Base-by-base conservation (phyloP, 2,113 vertebrate species). In the Dromas ardeola region DNA sequence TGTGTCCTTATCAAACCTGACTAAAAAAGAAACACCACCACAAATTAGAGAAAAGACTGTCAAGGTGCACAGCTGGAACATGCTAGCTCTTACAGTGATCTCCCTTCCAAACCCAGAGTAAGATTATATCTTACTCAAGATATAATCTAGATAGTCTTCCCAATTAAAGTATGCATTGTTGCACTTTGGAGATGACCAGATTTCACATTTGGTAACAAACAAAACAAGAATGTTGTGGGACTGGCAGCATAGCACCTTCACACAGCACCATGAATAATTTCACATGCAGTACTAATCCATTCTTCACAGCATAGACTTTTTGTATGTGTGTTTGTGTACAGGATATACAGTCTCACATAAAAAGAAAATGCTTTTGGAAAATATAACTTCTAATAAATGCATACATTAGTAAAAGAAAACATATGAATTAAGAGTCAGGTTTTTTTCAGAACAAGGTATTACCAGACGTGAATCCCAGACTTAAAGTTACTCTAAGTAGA, bases 1-100 rank as follows among this genome's bases (percentile, higher is more conserved):
- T 62, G 98, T 67, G 99, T 98, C 91, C 99, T 98, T 96, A 99
- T 99, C 95, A 99, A 98, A 94, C 99, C 99, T 96, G 99, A 99
- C 99, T 99, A 92, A 49, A 98, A 96, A 95, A 40, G 56, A 79
- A 92, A 59, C 32, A 15, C 22, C 36, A 14, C 8, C 84, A 63
- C 55, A 14, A 55, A 23, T 97, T 21, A 80, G 79, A 73, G 26
- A 71, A 67, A n/a, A 30, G 34, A 45, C 49, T 50, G 77, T 10
- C 43, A 19, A 23, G 6, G 53, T 73, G 67, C 59, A 27, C 78
- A 53, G 76, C 20, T 84, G 61, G 65, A 58, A 78, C n/a, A 18
- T 2, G 15, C 18, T 49, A 49, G 19, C 17, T 29, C 47, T 87
- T 19, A 11, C 5, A 40, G 34, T 0, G 22, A 43, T 21, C 36